These are phyloP conservation scores for Parauchenoglanis ngamensis DNA, from an alignment of 2,797 vertebrate species.

Conservation along the genomic window DNA sequence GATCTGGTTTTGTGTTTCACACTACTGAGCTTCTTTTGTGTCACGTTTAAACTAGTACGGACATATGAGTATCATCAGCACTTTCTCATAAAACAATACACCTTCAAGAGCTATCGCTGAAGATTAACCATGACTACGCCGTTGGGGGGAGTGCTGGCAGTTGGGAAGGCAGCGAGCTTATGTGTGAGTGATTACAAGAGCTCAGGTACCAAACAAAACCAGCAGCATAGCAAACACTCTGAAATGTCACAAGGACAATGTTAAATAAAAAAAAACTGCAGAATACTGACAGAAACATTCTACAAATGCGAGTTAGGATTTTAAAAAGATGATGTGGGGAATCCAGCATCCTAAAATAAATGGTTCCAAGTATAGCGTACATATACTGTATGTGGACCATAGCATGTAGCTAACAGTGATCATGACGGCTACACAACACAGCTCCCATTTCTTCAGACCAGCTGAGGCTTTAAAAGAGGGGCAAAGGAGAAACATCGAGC, in stretches of 20 bases:
- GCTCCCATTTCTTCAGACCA: constrained; percentile 23
- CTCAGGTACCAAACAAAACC: constrained; percentile 37
- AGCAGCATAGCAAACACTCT: not conserved
- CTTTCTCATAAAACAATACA: not conserved
- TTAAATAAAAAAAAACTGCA: not conserved
- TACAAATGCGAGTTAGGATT: not conserved
- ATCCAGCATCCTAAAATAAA: constrained; percentile 41
- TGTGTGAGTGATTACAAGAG: not conserved
- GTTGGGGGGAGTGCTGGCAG: not conserved
- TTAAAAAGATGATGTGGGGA: constrained; percentile 1
- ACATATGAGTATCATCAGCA: constrained; percentile 9
- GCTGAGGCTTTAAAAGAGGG: constrained; percentile 6
- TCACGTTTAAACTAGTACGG: not conserved
- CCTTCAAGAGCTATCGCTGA: not conserved
- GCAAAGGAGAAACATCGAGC: constrained; percentile 12
- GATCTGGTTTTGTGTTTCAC: constrained; percentile 2
- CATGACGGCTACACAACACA: not conserved
- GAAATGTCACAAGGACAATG: constrained; percentile 26
- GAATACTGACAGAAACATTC: constrained; percentile 29
- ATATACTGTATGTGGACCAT: constrained; percentile 15
- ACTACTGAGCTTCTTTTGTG: not conserved
- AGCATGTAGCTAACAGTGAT: not conserved
- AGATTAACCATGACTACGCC: not conserved
- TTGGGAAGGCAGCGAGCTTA: not conserved
- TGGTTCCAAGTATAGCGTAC: not conserved